Evolutionary conservation across 2,113 vertebrate species (phyloP).

Genomic region (Apodemus sylvaticus): DNA sequence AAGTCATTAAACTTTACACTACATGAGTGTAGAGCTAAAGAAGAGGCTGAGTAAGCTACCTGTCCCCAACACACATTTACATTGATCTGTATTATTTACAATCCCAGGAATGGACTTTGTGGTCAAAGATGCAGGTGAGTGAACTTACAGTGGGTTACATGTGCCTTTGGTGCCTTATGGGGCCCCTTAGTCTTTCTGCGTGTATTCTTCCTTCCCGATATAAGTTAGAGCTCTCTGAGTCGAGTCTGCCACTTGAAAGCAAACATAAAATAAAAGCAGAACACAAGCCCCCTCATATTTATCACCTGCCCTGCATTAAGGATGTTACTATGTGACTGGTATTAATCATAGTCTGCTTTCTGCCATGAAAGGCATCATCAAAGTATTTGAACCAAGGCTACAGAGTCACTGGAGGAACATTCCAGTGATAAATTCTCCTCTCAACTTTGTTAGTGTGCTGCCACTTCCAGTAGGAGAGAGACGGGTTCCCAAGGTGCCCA

Average conservation of each 20-base stretch:
- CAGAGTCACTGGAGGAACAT: slow-evolving; percentile 17
- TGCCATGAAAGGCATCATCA: slow-evolving; percentile 41
- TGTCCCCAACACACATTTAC: neutral
- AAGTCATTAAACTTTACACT: neutral
- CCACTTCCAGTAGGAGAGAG: neutral
- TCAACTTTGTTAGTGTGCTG: slow-evolving; percentile 23
- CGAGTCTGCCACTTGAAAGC: slow-evolving; percentile 7
- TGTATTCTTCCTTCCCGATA: slow-evolving; percentile 16
- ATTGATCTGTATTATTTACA: neutral
- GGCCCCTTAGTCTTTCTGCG: neutral
- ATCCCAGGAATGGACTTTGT: neutral
- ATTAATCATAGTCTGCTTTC: slow-evolving; percentile 59
- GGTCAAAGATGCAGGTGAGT: neutral
- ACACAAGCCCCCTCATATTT: neutral
- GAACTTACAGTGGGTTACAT: neutral
- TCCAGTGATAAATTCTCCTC: slow-evolving; percentile 50
- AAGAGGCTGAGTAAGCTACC: neutral
- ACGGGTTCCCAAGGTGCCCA: neutral
- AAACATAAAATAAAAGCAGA: slow-evolving; percentile 47
- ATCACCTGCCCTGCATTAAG: slow-evolving; percentile 8
- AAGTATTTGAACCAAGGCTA: slow-evolving; percentile 45
- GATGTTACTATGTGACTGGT: neutral
- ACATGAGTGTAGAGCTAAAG: neutral
- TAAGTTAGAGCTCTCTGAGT: slow-evolving; percentile 25
- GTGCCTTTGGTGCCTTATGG: neutral